Base-by-base conservation (phyloP, 2,888 invertebrate genomes). In the Malacosoma neustria region DNA sequence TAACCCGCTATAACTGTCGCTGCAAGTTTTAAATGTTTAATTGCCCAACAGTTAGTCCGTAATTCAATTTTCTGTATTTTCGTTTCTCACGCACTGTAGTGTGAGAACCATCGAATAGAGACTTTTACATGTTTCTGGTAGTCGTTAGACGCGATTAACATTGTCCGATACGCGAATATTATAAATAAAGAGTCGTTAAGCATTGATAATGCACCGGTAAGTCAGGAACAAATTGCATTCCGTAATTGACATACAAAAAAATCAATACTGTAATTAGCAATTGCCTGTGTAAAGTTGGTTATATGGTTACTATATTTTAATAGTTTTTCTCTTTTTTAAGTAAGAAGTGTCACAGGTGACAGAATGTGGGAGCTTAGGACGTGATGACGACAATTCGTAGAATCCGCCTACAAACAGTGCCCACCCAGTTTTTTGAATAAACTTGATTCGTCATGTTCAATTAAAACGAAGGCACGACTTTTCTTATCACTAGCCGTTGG, bases 371-470 rank as follows among this genome's bases (percentile, higher is more conserved):
- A 7, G 22, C 5, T 7, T 4, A 5, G 9, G 22, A 22, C 22
- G 9, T 22, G 22, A 22, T 4, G 22, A 9, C 9, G 4, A 9
- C 5, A 5, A 29, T 12, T 12, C 30, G 41, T 41, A 49, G 69
- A 55, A 69, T 71, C 72, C 72, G 66, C 70, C 71, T 72, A 51
- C 62, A 69, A 66, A 66, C 58, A 65, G 64, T 61, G 65, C 48
- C 72, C 75, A 71, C 76, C 77, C 73, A 70, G 67, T 64, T 77
- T 76, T 76, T 76, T 71, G 72, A 54, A 52, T 61, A 68, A 73
- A 70, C 68, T 66, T 72, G 68, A 79, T 79, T 77, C 72, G 74
- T 76, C 74, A 77, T 74, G 72, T 74, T 61, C 72, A 79, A 77
- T 80, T 80, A 76, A 71, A 73, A 67, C 56, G 46, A 60, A 65